Base-by-base conservation (phyloP, 2,113 vertebrate genomes). In the Empidonax alnorum region DNA sequence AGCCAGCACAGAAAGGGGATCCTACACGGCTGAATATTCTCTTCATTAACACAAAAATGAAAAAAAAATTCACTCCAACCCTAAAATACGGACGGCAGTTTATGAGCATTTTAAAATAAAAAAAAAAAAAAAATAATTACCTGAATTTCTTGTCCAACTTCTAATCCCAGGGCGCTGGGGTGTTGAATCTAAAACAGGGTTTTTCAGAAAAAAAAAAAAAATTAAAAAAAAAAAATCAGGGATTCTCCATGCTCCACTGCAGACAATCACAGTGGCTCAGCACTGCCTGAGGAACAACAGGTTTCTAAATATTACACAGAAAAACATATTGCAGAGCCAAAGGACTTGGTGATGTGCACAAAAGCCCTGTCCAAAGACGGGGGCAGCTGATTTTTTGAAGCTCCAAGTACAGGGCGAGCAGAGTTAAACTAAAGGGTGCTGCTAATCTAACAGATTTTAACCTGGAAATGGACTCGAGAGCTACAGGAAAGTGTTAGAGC, bases 61-160 rank as follows among this genome's bases (percentile, higher is more conserved):
- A 62, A 47, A 33, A 78, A 33, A 78, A 27, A 18, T 0, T 4
- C 18, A 17, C 3, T 6, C 10, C 7, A 42, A 71, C 49, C 66
- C 47, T 37, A 62, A 85, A 66, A 41, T 55, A 35, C 0, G 0
- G 87, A 15, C 17, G 22, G 7, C 14, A 14, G 19, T 73, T 89
- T 53, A 19, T 50, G 24, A 61, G 35, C 6, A 41, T 39, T 73
- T 59, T 68, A 5, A 81, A 65, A 6, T 66, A 9, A 12, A 66
- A 59, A 66, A 67, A 12, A 67, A 12, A 92, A 77, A 41, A 91
- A 77, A 39, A 49, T 7, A 96, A 39, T 42, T 98, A 99, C 99
- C 99, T 99, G 99, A 96, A 99, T 99, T 98, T 99, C 98, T 95
- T 99, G 99, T 67, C 99, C 99, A 95, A 99, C 98, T 92, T 99